phyloP scores from a whole-genome alignment of 2,113 vertebrate genomes.

The Notechis scutatus region DNA sequence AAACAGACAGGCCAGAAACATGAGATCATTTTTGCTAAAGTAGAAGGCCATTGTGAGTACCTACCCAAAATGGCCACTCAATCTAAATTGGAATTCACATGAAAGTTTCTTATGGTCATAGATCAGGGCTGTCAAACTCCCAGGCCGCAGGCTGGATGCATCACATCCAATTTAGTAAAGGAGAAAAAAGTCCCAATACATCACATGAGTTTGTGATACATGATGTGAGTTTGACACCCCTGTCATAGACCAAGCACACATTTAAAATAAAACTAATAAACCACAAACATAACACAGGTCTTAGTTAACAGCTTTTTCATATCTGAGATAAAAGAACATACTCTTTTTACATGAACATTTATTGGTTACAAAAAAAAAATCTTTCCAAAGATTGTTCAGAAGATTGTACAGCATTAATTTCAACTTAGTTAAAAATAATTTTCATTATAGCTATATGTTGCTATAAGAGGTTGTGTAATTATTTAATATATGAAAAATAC shows the following conservation, averaged over 20 bases:
- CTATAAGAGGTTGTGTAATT: neutral
- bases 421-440: neutral
- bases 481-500: neutral
- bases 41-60: neutral
- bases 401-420: neutral
- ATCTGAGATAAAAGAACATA: neutral
- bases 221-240: too few species aligned
- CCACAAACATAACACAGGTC: neutral
- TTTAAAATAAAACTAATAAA: neutral
- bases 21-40: neutral
- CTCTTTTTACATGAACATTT: neutral
- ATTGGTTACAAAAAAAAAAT: neutral
- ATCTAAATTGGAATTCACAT: neutral
- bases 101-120: neutral
- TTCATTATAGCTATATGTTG: neutral
- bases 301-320: neutral
- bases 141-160: too few species aligned
- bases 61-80: neutral
- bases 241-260: neutral
- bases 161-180: too few species aligned
- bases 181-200: too few species aligned
- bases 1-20: neutral
- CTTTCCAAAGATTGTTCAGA: neutral
- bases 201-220: too few species aligned
- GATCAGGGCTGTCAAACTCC: neutral